These are phyloP conservation scores for Pseudopleuronectes americanus DNA, from an alignment of 2,797 vertebrate genomes.

Conservation along the genomic window DNA sequence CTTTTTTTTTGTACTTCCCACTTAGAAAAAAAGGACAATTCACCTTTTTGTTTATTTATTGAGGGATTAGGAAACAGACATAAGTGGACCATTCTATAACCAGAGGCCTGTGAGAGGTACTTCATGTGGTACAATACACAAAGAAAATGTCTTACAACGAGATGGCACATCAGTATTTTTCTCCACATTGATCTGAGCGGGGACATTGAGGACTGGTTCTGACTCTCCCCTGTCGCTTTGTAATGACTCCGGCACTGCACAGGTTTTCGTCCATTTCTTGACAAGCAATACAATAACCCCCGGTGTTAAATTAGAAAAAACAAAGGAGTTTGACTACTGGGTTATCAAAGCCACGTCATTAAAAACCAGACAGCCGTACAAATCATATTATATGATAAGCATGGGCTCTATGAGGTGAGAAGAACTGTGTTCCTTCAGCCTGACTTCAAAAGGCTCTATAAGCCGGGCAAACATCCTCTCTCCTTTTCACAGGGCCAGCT, in stretches of 20 bases:
- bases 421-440: constrained; percentile 66
- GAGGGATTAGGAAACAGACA: constrained; percentile 72
- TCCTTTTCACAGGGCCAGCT: constrained; percentile 66
- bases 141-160: constrained; percentile 74
- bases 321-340: constrained; percentile 55
- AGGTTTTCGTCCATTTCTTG: constrained; percentile 49
- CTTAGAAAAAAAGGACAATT: constrained; percentile 75
- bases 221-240: constrained; percentile 35
- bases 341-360: constrained; percentile 64
- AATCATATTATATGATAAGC: constrained; percentile 65
- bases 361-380: constrained; percentile 33
- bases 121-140: constrained; percentile 78
- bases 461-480: constrained; percentile 74
- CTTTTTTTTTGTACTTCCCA: constrained; percentile 69
- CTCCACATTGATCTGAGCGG: constrained; percentile 63
- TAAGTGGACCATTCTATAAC: constrained; percentile 73
- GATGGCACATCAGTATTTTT: constrained; percentile 77
- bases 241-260: constrained; percentile 54
- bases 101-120: constrained; percentile 80
- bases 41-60: constrained; percentile 64
- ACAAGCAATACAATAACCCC: constrained; percentile 57
- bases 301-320: constrained; percentile 64
- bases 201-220: constrained; percentile 54
- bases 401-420: constrained; percentile 48
- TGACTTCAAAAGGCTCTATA: constrained; percentile 70